These are phyloP conservation scores for Trinorchestia longiramus DNA, from an alignment of 1,140 invertebrate species.

Conservation along the genomic window DNA sequence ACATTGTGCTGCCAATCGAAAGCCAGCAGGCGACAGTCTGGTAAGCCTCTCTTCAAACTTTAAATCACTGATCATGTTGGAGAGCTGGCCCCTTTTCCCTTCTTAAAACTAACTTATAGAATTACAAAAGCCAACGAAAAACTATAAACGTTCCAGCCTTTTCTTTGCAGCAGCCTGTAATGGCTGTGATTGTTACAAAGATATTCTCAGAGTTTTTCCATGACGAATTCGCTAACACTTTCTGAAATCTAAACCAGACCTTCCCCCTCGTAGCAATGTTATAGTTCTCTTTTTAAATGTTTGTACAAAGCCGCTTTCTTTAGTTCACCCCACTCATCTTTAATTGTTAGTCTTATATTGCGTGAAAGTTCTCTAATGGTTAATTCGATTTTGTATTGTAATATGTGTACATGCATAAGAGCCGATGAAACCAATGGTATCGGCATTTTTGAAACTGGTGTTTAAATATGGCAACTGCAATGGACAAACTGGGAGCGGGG, in stretches of 20 bases:
- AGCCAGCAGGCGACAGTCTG: too few relatives aligned
- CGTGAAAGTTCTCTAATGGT: background rate
- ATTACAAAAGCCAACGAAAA: background rate
- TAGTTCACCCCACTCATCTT: background rate
- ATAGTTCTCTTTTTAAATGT: background rate
- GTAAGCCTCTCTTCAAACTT: too few relatives aligned
- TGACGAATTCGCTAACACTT: background rate
- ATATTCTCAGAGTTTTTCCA: background rate
- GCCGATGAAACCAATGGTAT: too few relatives aligned
- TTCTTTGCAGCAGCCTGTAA: background rate
- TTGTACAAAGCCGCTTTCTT: background rate
- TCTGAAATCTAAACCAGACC: background rate
- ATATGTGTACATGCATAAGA: background rate
- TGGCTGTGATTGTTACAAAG: background rate
- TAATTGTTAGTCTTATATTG: background rate
- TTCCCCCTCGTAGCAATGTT: background rate
- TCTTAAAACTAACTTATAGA: background rate
- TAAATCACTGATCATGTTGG: too few relatives aligned
- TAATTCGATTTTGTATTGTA: constrained; percentile 2
- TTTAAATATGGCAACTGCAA: too few relatives aligned
- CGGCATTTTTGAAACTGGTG: too few relatives aligned
- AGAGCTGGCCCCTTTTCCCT: background rate
- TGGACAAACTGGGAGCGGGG: too few relatives aligned
- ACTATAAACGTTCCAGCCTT: background rate
- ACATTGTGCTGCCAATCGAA: too few relatives aligned